Evolutionary conservation across 2,797 vertebrate genomes (phyloP).

Genomic region (Amblyraja radiata): DNA sequence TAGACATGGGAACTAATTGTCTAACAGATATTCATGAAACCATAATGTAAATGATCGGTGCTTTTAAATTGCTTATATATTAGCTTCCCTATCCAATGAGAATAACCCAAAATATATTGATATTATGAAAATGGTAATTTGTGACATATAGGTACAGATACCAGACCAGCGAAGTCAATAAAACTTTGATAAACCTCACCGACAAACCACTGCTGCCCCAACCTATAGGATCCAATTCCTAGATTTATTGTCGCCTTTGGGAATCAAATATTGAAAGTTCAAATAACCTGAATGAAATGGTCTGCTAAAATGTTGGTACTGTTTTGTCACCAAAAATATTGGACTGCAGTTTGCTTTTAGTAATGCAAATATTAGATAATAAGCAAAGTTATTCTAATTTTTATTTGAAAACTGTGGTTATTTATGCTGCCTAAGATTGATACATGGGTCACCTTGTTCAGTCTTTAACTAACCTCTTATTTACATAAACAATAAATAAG

Average conservation of each 20-base stretch:
- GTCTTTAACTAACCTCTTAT: slow-evolving; percentile 22
- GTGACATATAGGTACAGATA: slow-evolving; percentile 6
- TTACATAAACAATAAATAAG: slow-evolving; percentile 27
- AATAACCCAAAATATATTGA: neutral
- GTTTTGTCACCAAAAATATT: slow-evolving; percentile 20
- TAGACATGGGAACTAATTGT: slow-evolving; percentile 76
- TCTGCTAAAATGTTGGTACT: neutral
- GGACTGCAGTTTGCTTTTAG: slow-evolving; percentile 28
- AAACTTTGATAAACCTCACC: neutral
- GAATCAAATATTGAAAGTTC: neutral
- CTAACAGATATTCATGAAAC: slow-evolving; percentile 66
- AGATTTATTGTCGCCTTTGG: neutral
- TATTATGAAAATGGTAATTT: neutral
- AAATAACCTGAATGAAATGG: neutral
- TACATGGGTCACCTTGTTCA: neutral
- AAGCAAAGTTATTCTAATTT: slow-evolving; percentile 24
- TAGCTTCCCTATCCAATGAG: neutral
- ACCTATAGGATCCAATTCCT: neutral
- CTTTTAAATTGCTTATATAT: neutral
- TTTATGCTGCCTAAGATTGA: slow-evolving; percentile 10
- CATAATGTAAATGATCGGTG: slow-evolving; percentile 16
- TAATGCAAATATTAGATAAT: slow-evolving; percentile 21
- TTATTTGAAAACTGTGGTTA: neutral
- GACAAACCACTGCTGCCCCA: neutral
- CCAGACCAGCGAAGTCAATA: neutral